Evolutionary conservation across 2,797 vertebrate genomes (phyloP).

Genomic region (Pampus argenteus): DNA sequence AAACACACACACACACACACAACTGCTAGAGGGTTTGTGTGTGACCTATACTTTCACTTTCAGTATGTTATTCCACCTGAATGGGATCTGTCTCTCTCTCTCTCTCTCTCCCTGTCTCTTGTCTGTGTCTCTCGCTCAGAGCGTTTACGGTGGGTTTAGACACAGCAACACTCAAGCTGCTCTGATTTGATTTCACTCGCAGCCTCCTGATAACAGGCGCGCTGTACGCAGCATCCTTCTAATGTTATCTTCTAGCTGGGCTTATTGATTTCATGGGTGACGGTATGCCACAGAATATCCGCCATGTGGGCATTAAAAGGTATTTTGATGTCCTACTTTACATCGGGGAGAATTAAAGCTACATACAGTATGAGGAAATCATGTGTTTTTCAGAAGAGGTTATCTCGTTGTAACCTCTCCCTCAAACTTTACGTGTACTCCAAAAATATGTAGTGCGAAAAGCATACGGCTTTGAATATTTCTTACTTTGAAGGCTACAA

Average conservation of each 20-base stretch:
- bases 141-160: conserved; percentile 26
- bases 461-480: conserved; percentile 38
- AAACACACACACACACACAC: too few relatives aligned
- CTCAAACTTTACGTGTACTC: conserved; percentile 6
- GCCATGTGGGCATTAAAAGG: conserved; percentile 37
- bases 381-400: conserved; percentile 23
- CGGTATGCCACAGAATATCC: conserved; percentile 27
- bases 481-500: conserved; percentile 48
- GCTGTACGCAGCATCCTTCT: conserved; percentile 42
- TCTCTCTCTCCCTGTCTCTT: too few relatives aligned
- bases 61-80: conserved; percentile 26
- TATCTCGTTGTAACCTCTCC: conserved; percentile 27
- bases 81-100: conserved; percentile 5
- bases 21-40: not conserved
- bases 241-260: conserved; percentile 32
- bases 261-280: conserved; percentile 57
- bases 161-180: conserved; percentile 52
- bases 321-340: conserved; percentile 39
- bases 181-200: conserved; percentile 57
- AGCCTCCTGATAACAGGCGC: conserved; percentile 52
- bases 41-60: conserved; percentile 22
- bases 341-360: conserved; percentile 9
- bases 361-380: conserved; percentile 11
- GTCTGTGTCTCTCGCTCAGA: too few relatives aligned
- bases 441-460: conserved; percentile 19